Evolutionary conservation across 2,888 invertebrate genomes (phyloP), one percentile per base, ranked within the genome.

Genomic region (Tenthredo notha): DNA sequence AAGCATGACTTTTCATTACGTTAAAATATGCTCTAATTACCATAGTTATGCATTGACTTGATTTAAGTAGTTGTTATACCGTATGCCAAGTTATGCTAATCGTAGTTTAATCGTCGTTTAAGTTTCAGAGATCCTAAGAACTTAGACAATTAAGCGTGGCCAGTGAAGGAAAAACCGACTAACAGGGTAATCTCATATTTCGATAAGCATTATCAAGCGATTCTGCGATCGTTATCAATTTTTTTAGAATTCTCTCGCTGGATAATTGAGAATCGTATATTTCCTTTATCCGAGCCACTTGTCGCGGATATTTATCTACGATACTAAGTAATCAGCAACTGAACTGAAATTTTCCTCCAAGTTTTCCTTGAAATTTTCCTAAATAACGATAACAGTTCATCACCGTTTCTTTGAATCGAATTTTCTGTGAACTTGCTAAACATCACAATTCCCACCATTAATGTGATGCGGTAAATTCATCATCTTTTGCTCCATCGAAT

Each of bases 11-110:
- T 18, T 50, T 10, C 77, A 37, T 65, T 74, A 43, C 40, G 65
- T 65, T 50, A 65, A 84, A 65, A 65, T 67, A 67, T 50, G 67
- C 77, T 61, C 61, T 37, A 84, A 65, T 84, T 84, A 80, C 25
- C 21, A 84, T 80, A 40, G 58, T 29, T 80, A 65, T 40, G 61
- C 84, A 84, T 77, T 84, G 75, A 78, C 10, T 61, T 21, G 18
- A 50, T 43, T 54, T 37, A 67, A 72, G 33, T 43, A n/a, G 18
- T 70, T 25, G 74, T 47, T 25, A 77, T 40, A 58, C 18, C 15
- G 84, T 47, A 77, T 84, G 61, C 21, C 40, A 54, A 84, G 33
- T 40, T 84, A 84, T 84, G 84, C 37, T 65, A 80, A 84, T 84
- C 37, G n/a, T 65, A 12, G 18, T 61, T 61, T 15, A n/a, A 25